Evolutionary conservation across 2,888 invertebrate genomes (phyloP).

Genomic region (Bombylius discolor): DNA sequence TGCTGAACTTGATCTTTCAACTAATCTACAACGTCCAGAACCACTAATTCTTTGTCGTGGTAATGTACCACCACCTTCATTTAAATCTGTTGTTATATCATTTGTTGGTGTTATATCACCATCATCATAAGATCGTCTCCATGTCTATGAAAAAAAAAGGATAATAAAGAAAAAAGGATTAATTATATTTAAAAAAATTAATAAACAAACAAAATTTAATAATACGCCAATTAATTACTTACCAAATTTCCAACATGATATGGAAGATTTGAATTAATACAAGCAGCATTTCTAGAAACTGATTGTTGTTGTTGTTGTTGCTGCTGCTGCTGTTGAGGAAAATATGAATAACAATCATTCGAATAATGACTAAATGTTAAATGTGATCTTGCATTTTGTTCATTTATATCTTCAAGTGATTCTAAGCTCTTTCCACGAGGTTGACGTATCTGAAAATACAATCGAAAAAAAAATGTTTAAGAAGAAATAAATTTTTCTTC

Average conservation of each 20-base stretch:
- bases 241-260: constrained; percentile 29
- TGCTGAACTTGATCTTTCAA: constrained; percentile 19
- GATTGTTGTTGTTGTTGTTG: constrained; percentile 17
- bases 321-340: constrained; percentile 21
- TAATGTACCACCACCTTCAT: constrained; percentile 64
- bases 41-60: constrained; percentile 54
- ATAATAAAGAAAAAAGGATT: not conserved
- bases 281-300: constrained; percentile 11
- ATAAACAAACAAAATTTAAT: not conserved
- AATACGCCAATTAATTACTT: constrained; percentile 3
- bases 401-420: constrained; percentile 67
- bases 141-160: constrained; percentile 26
- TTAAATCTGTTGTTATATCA: constrained; percentile 41
- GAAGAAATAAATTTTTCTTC: too few species aligned
- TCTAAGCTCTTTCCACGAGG: constrained; percentile 76
- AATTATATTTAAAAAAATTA: not conserved
- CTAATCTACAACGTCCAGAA: constrained; percentile 18
- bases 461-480: too few species aligned
- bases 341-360: constrained; percentile 34
- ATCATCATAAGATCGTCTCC: constrained; percentile 74
- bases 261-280: constrained; percentile 20
- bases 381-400: constrained; percentile 41
- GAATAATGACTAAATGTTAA: constrained; percentile 37
- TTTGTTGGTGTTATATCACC: constrained; percentile 85
- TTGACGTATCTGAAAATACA: constrained; percentile 50